Conservation (phyloP, 2,113 vertebrate species). For the Melanerpes formicivorus region DNA sequence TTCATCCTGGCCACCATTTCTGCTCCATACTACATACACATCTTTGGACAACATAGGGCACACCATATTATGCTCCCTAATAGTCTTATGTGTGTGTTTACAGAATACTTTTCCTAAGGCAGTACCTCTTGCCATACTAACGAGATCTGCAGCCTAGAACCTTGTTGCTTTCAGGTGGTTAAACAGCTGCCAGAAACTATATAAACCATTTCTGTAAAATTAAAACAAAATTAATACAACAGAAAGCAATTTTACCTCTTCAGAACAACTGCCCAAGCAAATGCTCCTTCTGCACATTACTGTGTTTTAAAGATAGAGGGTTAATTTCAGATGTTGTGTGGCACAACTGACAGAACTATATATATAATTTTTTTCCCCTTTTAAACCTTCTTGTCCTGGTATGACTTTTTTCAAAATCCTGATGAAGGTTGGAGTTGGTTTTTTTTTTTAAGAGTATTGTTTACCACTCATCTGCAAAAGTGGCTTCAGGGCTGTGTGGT, state of each 20-base stretch:
- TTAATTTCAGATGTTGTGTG: not conserved
- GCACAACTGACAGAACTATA: not conserved
- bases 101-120: not conserved
- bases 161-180: not conserved
- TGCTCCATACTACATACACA: not conserved
- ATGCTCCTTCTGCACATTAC: not conserved
- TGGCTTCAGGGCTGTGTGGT: not conserved
- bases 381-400: not conserved
- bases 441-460: not conserved
- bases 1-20: not conserved
- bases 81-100: not conserved
- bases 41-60: not conserved
- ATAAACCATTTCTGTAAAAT: constrained; percentile 23
- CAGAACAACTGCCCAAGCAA: not conserved
- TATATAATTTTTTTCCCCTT: not conserved
- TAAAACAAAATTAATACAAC: not conserved
- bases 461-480: not conserved
- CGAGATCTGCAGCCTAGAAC: not conserved
- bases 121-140: not conserved
- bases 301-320: constrained; percentile 1
- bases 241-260: not conserved
- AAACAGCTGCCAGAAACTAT: constrained; percentile 2
- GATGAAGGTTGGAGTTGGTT: not conserved
- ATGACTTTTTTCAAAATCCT: not conserved
- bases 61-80: not conserved